Evolutionary conservation across 2,797 vertebrate species (phyloP).

Genomic region (Yasuhikotakia modesta): DNA sequence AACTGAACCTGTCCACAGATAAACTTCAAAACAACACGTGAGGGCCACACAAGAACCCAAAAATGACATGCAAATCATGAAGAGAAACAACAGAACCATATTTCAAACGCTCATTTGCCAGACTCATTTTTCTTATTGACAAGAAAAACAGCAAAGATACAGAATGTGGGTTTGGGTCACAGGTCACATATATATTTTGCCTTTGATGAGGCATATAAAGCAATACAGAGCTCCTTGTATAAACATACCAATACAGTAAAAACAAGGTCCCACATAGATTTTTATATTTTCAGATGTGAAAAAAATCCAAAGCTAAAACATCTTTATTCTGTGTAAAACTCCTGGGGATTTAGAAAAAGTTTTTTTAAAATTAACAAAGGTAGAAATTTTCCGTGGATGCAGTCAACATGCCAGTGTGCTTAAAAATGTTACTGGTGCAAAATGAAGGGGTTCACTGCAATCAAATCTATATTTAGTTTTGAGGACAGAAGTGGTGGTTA

Average conservation of each 20-base stretch:
- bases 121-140: conserved; percentile 10
- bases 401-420: not conserved
- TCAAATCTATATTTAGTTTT: not conserved
- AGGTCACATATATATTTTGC: conserved; percentile 28
- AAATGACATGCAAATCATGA: not conserved
- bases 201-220: conserved; percentile 15
- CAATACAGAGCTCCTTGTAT: not conserved
- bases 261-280: not conserved
- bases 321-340: not conserved
- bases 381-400: not conserved
- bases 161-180: conserved; percentile 15
- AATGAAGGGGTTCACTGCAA: conserved; percentile 22
- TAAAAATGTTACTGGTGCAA: not conserved
- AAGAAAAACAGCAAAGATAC: conserved; percentile 16
- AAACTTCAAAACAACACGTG: conserved; percentile 6
- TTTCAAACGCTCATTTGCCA: conserved; percentile 6
- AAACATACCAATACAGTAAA: not conserved
- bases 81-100: conserved; percentile 4
- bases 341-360: not conserved
- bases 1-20: conserved; percentile 28
- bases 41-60: conserved; percentile 5
- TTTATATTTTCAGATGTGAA: not conserved
- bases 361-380: conserved; percentile 16
- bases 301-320: not conserved
- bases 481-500: not conserved